Evolutionary conservation across 2,797 vertebrate genomes (phyloP), one percentile per base, ranked within the genome.

Genomic region (Eutrigla gurnardus): DNA sequence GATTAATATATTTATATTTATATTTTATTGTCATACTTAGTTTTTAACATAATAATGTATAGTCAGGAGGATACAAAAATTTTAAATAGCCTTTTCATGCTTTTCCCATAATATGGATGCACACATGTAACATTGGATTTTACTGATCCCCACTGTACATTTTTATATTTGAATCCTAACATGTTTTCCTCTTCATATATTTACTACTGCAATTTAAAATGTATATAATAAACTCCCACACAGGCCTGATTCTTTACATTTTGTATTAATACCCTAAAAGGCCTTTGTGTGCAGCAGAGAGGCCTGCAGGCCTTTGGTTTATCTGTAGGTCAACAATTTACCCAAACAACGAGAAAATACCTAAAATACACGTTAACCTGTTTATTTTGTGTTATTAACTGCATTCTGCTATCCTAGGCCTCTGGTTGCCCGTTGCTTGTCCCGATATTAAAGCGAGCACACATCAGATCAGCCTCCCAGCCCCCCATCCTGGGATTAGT

Each of bases 401-500:
- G 25, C 25, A 25, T 25, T 25, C 25, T 25, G 25, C 25, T 25
- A 25, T 25, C 25, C 25, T 25, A 25, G 25, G 47, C n/a, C 47
- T 25, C 25, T 25, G 25, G 25, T 25, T 25, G 25, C 25, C 18
- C 25, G 33, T 59, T 72, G 57, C 39, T 73, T 81, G 78, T 83
- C 59, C 61, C 42, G 39, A 79, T 54, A 78, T 80, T 63, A 84
- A 79, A 67, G 7, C 52, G 3, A 40, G 58, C 42, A 40, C 37
- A n/a, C 61, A 71, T n/a, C 58, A 39, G 35, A 58, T 35, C 43
- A 55, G 84, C 73, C 70, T 70, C 78, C 78, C 83, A 71, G 40
- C 82, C 80, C 77, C 77, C 71, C 64, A 73, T 6, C 50, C 74
- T 18, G 11, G 88, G 91, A 91, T 93, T 89, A 91, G 80, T 78